Evolutionary conservation across 2,797 vertebrate genomes (phyloP).

Genomic region (Harpagifer antarcticus): DNA sequence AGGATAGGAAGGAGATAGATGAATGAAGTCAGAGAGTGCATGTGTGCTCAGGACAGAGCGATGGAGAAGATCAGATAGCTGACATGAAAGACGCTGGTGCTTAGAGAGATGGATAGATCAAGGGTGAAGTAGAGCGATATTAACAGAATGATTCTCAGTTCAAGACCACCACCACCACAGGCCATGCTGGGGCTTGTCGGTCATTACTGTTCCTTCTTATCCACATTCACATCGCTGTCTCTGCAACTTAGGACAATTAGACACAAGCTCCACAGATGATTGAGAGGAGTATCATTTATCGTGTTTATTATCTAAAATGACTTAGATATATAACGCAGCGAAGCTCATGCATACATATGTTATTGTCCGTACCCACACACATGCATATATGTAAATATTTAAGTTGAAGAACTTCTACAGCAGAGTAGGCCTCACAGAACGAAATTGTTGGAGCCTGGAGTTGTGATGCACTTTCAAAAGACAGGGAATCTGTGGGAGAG

Average conservation of each 20-base stretch:
- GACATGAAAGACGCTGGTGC: slow-evolving; percentile 70
- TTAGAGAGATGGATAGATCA: slow-evolving; percentile 65
- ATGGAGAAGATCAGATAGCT: slow-evolving; percentile 65
- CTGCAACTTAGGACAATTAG: slow-evolving; percentile 44
- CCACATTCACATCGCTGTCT: slow-evolving; percentile 38
- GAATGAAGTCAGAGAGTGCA: slow-evolving; percentile 45
- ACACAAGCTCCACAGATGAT: slow-evolving; percentile 20
- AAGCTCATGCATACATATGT: slow-evolving; percentile 18
- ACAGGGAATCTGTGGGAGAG: slow-evolving; percentile 7
- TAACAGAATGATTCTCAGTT: slow-evolving; percentile 65
- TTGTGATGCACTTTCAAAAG: slow-evolving; percentile 17
- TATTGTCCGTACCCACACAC: slow-evolving; percentile 33
- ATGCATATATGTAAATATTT: slow-evolving; percentile 23
- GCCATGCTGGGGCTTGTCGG: slow-evolving; percentile 50
- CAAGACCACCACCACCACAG: slow-evolving; percentile 66
- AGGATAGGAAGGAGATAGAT: slow-evolving; percentile 51
- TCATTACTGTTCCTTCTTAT: slow-evolving; percentile 56
- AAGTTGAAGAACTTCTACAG: slow-evolving; percentile 34
- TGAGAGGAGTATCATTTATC: slow-evolving; percentile 24
- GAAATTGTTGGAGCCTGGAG: slow-evolving; percentile 8
- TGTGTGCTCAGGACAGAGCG: slow-evolving; percentile 34
- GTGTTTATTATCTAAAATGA: slow-evolving; percentile 28
- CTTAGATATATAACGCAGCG: not conserved
- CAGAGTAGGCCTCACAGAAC: slow-evolving; percentile 11
- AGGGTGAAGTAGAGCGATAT: slow-evolving; percentile 65